Percentiles rank a stretch among this genome's conserved stretches.
Evolutionary conservation across 2,113 vertebrate species (phyloP).

Genomic region (Casuarius casuarius): DNA sequence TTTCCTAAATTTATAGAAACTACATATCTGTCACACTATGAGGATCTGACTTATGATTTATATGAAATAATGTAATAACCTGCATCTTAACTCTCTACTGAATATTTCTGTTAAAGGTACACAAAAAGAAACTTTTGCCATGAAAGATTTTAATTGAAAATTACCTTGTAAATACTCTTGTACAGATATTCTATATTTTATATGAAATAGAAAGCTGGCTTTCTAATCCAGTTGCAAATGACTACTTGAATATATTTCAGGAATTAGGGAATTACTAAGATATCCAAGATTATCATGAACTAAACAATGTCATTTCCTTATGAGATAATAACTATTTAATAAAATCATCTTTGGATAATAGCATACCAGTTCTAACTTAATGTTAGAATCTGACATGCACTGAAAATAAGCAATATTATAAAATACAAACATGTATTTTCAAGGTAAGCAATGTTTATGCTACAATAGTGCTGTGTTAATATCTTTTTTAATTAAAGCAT

Average conservation of each 20-base stretch:
- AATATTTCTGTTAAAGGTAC: neutral
- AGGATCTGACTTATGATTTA: neutral
- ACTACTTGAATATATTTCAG: neutral
- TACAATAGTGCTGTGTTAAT: neutral
- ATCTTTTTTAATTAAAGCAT: neutral
- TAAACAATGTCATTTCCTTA: neutral
- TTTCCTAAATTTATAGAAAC: neutral
- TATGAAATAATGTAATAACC: neutral
- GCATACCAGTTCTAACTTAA: neutral
- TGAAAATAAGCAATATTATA: constrained; percentile 26
- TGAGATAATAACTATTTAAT: neutral
- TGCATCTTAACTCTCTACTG: neutral
- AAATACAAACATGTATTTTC: neutral
- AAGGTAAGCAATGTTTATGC: neutral
- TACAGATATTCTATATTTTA: neutral
- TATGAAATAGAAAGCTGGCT: neutral
- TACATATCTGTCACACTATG: neutral
- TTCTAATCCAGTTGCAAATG: neutral
- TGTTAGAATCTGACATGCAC: neutral
- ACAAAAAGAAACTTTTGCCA: neutral
- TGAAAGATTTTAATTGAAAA: neutral
- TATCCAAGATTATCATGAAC: neutral
- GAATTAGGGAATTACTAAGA: neutral
- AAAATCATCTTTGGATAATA: neutral
- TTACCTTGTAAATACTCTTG: neutral